Conservation (phyloP, 2,113 vertebrate genomes). For the Hippocampus guttulatus region DNA sequence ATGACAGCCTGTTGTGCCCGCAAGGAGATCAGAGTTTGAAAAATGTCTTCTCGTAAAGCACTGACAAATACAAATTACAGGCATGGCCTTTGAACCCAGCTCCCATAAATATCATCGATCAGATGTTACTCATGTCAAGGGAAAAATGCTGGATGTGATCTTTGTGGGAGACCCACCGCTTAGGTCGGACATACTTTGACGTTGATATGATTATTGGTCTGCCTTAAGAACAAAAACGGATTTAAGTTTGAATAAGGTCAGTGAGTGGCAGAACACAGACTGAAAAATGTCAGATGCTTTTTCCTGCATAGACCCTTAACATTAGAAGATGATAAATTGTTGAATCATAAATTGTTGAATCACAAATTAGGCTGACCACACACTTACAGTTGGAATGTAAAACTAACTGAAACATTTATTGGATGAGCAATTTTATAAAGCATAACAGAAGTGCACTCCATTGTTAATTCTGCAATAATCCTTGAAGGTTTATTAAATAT, state of each 20-base stretch:
- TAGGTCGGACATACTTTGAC: background rate
- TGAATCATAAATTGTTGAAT: background rate
- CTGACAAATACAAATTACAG: slow-evolving; percentile 5
- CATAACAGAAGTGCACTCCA: too few species aligned
- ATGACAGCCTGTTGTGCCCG: background rate
- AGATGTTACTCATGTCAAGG: background rate
- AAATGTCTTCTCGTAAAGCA: background rate
- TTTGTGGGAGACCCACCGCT: background rate
- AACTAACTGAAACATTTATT: background rate
- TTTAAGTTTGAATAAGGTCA: background rate
- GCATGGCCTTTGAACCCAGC: background rate
- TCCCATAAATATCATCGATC: background rate
- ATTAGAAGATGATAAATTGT: background rate
- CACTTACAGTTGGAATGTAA: background rate
- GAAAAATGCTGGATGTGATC: background rate
- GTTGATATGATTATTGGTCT: background rate
- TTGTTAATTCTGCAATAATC: background rate
- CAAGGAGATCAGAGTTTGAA: slow-evolving; percentile 1
- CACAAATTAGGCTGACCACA: background rate
- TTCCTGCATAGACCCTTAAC: background rate
- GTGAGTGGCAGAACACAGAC: background rate
- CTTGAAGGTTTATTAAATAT: background rate
- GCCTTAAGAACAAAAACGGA: background rate
- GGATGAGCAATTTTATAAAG: background rate
- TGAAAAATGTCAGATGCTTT: background rate